Evolutionary conservation across 2,888 invertebrate species (phyloP).

Genomic region (Nomada goodeniana): DNA sequence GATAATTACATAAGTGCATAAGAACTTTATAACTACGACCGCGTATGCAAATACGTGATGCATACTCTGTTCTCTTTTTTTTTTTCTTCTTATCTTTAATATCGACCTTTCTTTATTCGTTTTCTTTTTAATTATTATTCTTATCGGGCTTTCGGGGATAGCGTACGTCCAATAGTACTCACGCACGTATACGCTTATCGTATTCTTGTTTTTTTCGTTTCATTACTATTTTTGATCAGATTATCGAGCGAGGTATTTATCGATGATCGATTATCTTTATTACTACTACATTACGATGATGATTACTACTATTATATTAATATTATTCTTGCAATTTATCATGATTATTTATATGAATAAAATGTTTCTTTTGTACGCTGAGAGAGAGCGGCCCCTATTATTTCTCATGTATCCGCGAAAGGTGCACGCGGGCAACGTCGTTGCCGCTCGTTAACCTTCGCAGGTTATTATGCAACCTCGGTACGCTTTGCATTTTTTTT

Average conservation of each 20-base stretch:
- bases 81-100: constrained; percentile 53
- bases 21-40: constrained; percentile 46
- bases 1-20: constrained; percentile 50
- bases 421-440: constrained; percentile 65
- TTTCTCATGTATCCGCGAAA: constrained; percentile 64
- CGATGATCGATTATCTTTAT: constrained; percentile 32
- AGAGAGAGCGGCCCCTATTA: constrained; percentile 63
- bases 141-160: constrained; percentile 73
- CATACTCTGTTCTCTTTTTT: constrained; percentile 52
- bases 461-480: constrained; percentile 57
- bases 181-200: constrained; percentile 67
- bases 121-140: constrained; percentile 34
- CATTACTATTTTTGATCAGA: constrained; percentile 45
- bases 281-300: constrained; percentile 22
- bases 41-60: constrained; percentile 20
- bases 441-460: constrained; percentile 64
- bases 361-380: constrained; percentile 68
- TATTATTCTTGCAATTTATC: constrained; percentile 43
- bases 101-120: constrained; percentile 24
- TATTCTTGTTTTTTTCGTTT: constrained; percentile 45
- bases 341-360: constrained; percentile 64
- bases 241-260: constrained; percentile 10
- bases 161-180: constrained; percentile 71
- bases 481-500: constrained; percentile 60
- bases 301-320: constrained; percentile 29